These are phyloP conservation scores for Cherax quadricarinatus DNA, from an alignment of 1,140 invertebrate genomes.

Conservation along the genomic window DNA sequence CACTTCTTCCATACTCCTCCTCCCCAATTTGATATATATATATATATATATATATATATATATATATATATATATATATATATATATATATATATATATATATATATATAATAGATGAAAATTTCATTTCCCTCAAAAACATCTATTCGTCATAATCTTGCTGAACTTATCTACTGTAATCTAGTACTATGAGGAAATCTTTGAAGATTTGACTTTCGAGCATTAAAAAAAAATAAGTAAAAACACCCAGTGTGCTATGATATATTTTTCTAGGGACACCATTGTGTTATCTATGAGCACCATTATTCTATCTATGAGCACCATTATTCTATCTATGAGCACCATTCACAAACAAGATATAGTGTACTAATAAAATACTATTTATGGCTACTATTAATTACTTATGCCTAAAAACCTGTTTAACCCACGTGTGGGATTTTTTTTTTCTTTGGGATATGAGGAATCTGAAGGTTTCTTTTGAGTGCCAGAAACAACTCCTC, in stretches of 20 bases:
- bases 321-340: no score
- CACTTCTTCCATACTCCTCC: no score
- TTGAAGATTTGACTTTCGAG: neutral
- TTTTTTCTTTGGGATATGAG: neutral
- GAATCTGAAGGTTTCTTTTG: neutral
- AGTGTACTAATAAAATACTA: neutral
- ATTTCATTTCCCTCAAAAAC: neutral
- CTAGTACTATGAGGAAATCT: neutral
- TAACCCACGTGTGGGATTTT: neutral
- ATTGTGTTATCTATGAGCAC: no score
- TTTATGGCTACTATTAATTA: neutral
- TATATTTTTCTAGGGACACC: no score
- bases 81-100: conserved; percentile 54
- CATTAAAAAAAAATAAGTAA: neutral
- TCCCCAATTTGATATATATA: no score
- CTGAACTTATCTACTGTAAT: neutral
- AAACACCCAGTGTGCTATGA: no score
- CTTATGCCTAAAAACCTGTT: neutral
- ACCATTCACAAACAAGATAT: neutral
- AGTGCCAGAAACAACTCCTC: neutral
- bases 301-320: no score
- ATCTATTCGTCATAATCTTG: neutral
- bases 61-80: conserved; percentile 49
- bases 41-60: conserved; percentile 55
- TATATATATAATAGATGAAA: conserved; percentile 34